A percentile compares a stretch with the other conserved stretches of the same genome.
These are phyloP conservation scores for Sipha maydis DNA, from an alignment of 2,888 invertebrate genomes.

Conservation along the genomic window DNA sequence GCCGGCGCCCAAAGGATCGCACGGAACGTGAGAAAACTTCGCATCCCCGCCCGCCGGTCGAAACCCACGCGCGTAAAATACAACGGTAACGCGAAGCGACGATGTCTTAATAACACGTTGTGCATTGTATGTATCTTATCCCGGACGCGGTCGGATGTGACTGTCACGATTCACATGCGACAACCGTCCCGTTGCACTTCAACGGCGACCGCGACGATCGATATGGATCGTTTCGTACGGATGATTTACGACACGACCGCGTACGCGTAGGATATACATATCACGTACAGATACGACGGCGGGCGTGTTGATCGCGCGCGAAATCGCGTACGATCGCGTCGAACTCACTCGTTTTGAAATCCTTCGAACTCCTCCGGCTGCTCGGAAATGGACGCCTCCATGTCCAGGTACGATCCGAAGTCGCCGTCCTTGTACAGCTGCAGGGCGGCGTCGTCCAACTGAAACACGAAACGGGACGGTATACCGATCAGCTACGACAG, in stretches of 20 bases:
- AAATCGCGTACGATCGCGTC: neutral
- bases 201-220: neutral
- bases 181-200: neutral
- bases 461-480: constrained; percentile 68
- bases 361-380: constrained; percentile 98
- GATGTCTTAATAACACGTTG: neutral
- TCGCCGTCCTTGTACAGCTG: constrained; percentile 98
- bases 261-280: neutral
- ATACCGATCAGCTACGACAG: too few relatives aligned
- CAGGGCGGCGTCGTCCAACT: constrained; percentile 97
- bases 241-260: neutral
- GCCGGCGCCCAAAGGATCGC: too few relatives aligned
- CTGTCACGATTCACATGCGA: constrained; percentile 30
- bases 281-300: neutral
- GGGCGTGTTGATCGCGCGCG: too few relatives aligned
- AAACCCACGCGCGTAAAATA: too few relatives aligned
- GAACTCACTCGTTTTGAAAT: constrained; percentile 88
- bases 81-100: neutral
- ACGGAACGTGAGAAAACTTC: neutral
- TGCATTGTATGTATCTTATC: neutral
- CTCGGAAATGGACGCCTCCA: constrained; percentile 95
- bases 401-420: constrained; percentile 95
- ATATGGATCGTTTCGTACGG: neutral
- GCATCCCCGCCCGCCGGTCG: neutral
- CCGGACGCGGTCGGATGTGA: neutral